These are phyloP conservation scores for Caloenas nicobarica DNA, from an alignment of 2,113 vertebrate genomes.

Conservation along the genomic window DNA sequence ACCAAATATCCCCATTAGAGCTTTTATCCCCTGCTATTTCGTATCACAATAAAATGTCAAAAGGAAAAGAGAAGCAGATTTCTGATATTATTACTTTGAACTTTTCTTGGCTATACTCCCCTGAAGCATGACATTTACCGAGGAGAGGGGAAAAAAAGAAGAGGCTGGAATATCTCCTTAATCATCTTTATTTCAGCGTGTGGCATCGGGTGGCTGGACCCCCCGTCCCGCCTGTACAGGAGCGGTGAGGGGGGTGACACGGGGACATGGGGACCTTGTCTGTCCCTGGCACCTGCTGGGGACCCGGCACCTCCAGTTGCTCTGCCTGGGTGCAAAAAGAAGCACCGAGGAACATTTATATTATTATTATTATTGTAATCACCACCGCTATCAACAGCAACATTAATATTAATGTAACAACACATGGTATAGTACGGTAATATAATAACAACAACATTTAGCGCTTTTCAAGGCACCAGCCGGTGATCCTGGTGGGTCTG, in stretches of 20 bases:
- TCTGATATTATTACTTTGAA: constrained; percentile 72
- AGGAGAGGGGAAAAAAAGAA: constrained; percentile 12
- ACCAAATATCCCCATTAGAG: constrained; percentile 54
- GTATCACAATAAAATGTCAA: constrained; percentile 72
- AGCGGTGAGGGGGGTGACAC: background rate
- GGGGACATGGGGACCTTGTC: background rate
- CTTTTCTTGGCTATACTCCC: constrained; percentile 65
- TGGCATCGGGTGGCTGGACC: background rate
- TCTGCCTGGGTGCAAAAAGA: fast-evolving
- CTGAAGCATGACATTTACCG: constrained; percentile 70
- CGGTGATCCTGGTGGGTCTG: background rate
- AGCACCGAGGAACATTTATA: too few relatives aligned
- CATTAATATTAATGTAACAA: too few relatives aligned
- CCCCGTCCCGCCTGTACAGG: background rate
- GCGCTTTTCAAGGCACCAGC: background rate
- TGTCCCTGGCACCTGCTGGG: background rate
- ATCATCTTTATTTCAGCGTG: constrained; percentile 6
- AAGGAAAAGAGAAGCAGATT: constrained; percentile 67
- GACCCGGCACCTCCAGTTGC: background rate
- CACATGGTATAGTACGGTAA: fast-evolving
- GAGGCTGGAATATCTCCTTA: background rate
- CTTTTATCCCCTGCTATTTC: constrained; percentile 57
- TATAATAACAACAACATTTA: background rate
- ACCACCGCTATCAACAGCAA: background rate
- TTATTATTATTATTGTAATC: background rate